Evolutionary conservation across 2,113 vertebrate genomes (phyloP), one percentile per base, ranked within the genome.

Genomic region (Trachemys scripta): DNA sequence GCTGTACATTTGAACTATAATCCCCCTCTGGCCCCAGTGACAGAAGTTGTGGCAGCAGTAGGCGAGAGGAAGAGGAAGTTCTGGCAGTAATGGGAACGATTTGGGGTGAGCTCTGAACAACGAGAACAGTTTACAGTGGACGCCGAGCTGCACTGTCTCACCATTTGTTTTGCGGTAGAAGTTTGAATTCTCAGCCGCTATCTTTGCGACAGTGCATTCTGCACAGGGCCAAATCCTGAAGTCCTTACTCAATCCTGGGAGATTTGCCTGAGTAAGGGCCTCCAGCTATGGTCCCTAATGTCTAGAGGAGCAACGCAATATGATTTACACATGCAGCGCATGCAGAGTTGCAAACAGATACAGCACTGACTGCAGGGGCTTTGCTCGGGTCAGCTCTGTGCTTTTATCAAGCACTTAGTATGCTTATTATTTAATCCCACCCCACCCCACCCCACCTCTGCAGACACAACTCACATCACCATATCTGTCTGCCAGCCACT

Each of bases 331-430:
- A 47, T 24, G 93, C 0, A 0, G 82, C 13, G 62, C 57, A 53
- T 84, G 57, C 80, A 76, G 93, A 95, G 82, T 56, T 94, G 80
- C 89, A 92, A 96, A 93, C 88, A 95, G 85, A 88, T 31, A 80
- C 65, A 85, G 59, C 0, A 0, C 42, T 82, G 86, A 94, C 82
- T 59, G 83, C 59, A 87, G 35, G 6, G 80, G 24, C 88, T 22
- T 22, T 16, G 80, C 31, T 89, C 8, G 29, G 69, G 51, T 85
- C 90, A 92, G 91, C 29, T 3, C 54, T 27, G 82, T 20, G 12
- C 81, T 89, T 79, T 90, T 13, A 80, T 49, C 53, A 95, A 92
- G 51, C n/a, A 53, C 2, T 85, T 89, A 35, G 81, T 86, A 78
- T 29, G 59, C 89, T 91, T 57, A 45, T 82, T 95, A 24, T 84